A percentile compares a stretch with the other conserved stretches of the same genome.
Evolutionary conservation across 2,797 vertebrate genomes (phyloP).

Genomic region (Cyclopterus lumpus): DNA sequence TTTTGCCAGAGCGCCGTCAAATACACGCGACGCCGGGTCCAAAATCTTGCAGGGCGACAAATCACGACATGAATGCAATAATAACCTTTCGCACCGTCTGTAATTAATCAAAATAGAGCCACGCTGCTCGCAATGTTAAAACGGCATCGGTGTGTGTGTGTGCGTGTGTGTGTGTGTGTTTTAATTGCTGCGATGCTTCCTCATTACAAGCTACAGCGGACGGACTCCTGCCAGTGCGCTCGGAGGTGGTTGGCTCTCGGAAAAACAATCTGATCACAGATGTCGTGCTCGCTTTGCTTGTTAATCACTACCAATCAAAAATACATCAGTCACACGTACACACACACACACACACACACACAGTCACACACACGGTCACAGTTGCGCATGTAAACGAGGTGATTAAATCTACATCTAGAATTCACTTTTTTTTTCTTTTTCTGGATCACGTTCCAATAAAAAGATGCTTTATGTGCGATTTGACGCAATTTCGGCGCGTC

Average conservation of each 20-base stretch:
- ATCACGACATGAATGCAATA: slow-evolving; percentile 15
- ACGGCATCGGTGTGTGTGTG: not conserved
- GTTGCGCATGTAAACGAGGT: not conserved
- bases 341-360: slow-evolving; percentile 17
- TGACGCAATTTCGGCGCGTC: not conserved
- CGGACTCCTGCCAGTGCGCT: slow-evolving; percentile 53
- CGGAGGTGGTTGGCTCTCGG: slow-evolving; percentile 47
- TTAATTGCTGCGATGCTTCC: slow-evolving; percentile 30
- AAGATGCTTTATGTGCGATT: not conserved
- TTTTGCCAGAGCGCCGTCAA: not conserved
- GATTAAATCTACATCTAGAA: not conserved
- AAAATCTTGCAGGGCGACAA: slow-evolving; percentile 7
- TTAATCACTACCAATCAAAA: slow-evolving; percentile 62
- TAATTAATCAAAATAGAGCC: slow-evolving; percentile 7
- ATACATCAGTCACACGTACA: slow-evolving; percentile 47
- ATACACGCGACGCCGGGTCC: not conserved
- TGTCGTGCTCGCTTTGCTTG: slow-evolving; percentile 34
- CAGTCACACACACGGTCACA: slow-evolving; percentile 6
- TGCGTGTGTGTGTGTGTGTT: slow-evolving; percentile 11
- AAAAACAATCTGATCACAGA: slow-evolving; percentile 59
- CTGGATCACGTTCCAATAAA: slow-evolving; percentile 6
- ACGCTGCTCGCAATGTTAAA: slow-evolving; percentile 3
- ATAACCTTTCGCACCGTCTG: slow-evolving; percentile 19
- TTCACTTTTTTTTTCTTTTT: not conserved
- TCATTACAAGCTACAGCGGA: slow-evolving; percentile 48